phyloP scores from a whole-genome alignment of 2,797 vertebrate species.

The Manis pentadactyla region DNA sequence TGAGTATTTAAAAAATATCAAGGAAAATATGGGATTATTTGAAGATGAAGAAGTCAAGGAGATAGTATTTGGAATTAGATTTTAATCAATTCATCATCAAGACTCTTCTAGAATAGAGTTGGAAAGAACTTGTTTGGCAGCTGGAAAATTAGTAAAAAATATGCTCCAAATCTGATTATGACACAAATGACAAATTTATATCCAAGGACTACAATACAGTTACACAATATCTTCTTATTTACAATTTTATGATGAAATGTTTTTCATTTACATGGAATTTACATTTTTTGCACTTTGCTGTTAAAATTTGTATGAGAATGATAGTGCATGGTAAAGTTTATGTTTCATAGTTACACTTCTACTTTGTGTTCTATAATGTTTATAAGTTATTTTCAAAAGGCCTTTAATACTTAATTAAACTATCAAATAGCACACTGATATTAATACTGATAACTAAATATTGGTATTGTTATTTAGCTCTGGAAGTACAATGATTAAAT shows the following conservation, averaged over 20 bases:
- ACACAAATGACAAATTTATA: not conserved
- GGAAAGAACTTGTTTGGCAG: not conserved
- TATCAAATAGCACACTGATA: not conserved
- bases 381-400: slow-evolving; percentile 7
- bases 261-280: not conserved
- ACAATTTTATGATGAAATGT: not conserved
- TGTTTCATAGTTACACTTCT: not conserved
- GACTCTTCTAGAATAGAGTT: not conserved
- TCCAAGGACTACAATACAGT: not conserved
- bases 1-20: slow-evolving; percentile 26
- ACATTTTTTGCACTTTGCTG: not conserved
- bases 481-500: not conserved
- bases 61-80: not conserved
- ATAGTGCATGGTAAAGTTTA: not conserved
- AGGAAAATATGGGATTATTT: not conserved
- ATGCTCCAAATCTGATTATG: not conserved
- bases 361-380: not conserved
- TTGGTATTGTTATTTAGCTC: not conserved
- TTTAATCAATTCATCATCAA: not conserved
- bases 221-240: not conserved
- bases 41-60: not conserved
- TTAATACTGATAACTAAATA: not conserved
- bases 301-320: not conserved
- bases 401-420: not conserved
- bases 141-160: slow-evolving; percentile 15